Evolutionary conservation across 2,888 invertebrate species (phyloP).

Genomic region (Plagiodera versicolora): DNA sequence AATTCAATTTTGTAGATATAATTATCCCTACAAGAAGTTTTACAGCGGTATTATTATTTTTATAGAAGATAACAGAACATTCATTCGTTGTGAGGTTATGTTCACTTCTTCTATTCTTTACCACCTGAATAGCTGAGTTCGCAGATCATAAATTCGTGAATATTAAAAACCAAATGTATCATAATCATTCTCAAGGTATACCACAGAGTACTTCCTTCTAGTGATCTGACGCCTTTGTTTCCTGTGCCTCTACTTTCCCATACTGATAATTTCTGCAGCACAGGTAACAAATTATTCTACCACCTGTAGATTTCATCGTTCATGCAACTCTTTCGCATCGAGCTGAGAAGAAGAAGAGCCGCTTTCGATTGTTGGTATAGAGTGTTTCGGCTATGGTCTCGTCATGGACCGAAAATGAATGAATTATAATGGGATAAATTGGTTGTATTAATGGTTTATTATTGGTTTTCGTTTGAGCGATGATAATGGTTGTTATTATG

Average conservation of each 20-base stretch:
- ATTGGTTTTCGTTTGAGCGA: conserved; percentile 54
- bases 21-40: too few relatives aligned
- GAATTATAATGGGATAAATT: conserved; percentile 57
- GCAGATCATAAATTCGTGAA: too few relatives aligned
- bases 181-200: too few relatives aligned
- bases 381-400: conserved; percentile 39
- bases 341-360: conserved; percentile 12
- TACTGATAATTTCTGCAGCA: conserved; percentile 51
- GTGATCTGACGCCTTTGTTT: not conserved
- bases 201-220: too few relatives aligned
- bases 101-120: too few relatives aligned
- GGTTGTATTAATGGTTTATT: conserved; percentile 53
- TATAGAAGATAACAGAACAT: too few relatives aligned
- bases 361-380: conserved; percentile 23
- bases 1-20: too few relatives aligned
- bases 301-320: conserved; percentile 27
- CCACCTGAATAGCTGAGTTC: too few relatives aligned
- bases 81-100: too few relatives aligned
- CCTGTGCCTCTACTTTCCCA: conserved; percentile 51
- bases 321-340: conserved; percentile 13
- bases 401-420: conserved; percentile 51
- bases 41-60: too few relatives aligned
- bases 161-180: too few relatives aligned
- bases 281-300: conserved; percentile 25
- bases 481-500: conserved; percentile 51